Base-by-base conservation (phyloP, 2,113 vertebrate species). In the Pitta sordida region DNA sequence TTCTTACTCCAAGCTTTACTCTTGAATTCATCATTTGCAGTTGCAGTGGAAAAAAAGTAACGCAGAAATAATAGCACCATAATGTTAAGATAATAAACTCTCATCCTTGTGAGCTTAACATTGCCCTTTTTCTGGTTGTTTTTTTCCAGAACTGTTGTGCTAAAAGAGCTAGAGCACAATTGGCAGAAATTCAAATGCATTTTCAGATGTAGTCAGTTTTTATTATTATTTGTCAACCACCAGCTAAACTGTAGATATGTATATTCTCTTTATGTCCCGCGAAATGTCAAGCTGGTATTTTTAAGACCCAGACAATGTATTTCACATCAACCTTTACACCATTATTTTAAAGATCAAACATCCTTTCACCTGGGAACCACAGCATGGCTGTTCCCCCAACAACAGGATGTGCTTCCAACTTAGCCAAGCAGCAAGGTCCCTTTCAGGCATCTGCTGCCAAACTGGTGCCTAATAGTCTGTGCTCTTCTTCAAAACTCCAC, bases 301-400 rank as follows among this genome's bases (percentile, higher is more conserved):
- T 94, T 88, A 86, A 82, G 93, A 79, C 60, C 37, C 30, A 19
- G 91, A 93, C 86, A 96, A 96, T 59, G 82, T 69, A 78, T 70
- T 75, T 95, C 86, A 70, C 78, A 71, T 69, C 93, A 97, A 96
- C 80, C 53, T 93, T 95, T 92, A 87, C 90, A 94, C 94, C 85
- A 37, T 93, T 97, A 76, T 96, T 96, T 95, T 92, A 94, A 95
- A 97, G 95, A 97, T 94, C 89, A 96, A 96, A 88, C 89, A 95
- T 92, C 86, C 82, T 94, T 97, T 96, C 95, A 96, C 97, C 97
- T 96, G 93, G 93, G 90, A 95, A 69, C 89, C 36, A 37, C 21
- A 24, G 90, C 91, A 63, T 8, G 13, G 86, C 88, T 56, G 96
- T 96, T 98, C 93, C 97, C 95, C 52, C 96, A 96, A 95, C 82